Base-by-base conservation (phyloP, 2,888 invertebrate species). In the Acholoe squamosa region DNA sequence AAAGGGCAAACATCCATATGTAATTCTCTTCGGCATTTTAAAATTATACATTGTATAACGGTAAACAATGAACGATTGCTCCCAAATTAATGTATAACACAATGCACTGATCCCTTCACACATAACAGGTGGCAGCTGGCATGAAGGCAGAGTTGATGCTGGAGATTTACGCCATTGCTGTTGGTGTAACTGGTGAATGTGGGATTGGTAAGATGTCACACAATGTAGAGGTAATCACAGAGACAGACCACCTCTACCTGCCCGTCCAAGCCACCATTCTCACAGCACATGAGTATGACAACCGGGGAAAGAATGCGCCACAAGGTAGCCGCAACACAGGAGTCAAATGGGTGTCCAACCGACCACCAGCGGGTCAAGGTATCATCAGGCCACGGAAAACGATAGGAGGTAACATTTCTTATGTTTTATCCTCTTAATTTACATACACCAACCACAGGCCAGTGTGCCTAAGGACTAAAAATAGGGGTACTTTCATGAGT, bases 251-350 rank as follows among this genome's bases (percentile, higher is more conserved):
- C 12, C 92, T 96, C 76, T 93, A 92, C 89, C 92, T 96, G 34
- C 96, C 96, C 0, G 94, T 96, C 88, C 91, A 92, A 90, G 96
- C 95, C 92, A 94, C 94, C 94, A 95, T 95, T 95, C 95, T 95
- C 94, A 91, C 56, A 14, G 54, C 77, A 19, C 52, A 90, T 7
- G 67, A 54, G 77, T 89, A 93, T 93, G 95, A 95, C 56, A 93
- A 94, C 90, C 92, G 93, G 25, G 92, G 92, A 16, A 91, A 92
- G 1, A 92, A 93, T 91, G 93, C 92, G 89, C 93, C 91, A 93
- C n/a, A 91, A 91, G 90, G 93, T 28, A 93, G 94, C 22, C 93
- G 93, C 91, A 93, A 94, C 25, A 92, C 93, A 0, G 95, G 94
- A 7, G 94, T 95, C 16, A 92, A 92, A 34, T 92, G 94, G 14